Base-by-base conservation (phyloP, 2,888 invertebrate genomes). In the Aquatica leii region DNA sequence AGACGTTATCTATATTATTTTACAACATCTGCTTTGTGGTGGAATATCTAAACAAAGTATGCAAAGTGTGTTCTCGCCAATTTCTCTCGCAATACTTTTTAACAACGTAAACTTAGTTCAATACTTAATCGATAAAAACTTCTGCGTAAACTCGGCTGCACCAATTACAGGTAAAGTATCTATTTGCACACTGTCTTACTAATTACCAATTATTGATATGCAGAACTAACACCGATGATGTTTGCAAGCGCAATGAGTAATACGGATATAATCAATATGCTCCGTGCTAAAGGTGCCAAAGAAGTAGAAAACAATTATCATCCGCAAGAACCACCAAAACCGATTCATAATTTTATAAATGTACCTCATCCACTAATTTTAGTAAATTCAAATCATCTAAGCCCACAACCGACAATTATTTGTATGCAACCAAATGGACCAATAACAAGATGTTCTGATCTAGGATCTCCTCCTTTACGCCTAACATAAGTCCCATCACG, bases 181-280 rank as follows among this genome's bases (percentile, higher is more conserved):
- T n/a, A 20, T 24, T 3, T 48, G n/a, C n/a, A 18, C n/a, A 21
- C 15, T 31, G 31, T 15, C 2, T 21, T 20, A 8, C 75, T 74
- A 52, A n/a, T n/a, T n/a, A n/a, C n/a, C n/a, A n/a, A n/a, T n/a
- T n/a, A n/a, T n/a, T n/a, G n/a, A n/a, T n/a, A n/a, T n/a, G n/a
- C 66, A 80, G 80, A 71, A 41, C 65, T 79, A 17, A 77, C 78
- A 4, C 78, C 80, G 2, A 57, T 78, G n/a, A 80, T 79, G 77
- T 79, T 78, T 61, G 78, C 79, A 9, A 73, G 74, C 21, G 75
- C 77, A 15, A 70, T 76, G 65, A 72, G 76, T 52, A 74, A 77
- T 65, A 40, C 59, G 6, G 64, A 70, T 20, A 73, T 74, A 2
- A 73, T 73, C 37, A 65, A 67, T 2, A 43, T 72, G 5, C 68